Evolutionary conservation across 23 tunicate species (phyloP), one percentile per base, ranked within the genome.

Genomic region (Halocynthia aurantium): DNA sequence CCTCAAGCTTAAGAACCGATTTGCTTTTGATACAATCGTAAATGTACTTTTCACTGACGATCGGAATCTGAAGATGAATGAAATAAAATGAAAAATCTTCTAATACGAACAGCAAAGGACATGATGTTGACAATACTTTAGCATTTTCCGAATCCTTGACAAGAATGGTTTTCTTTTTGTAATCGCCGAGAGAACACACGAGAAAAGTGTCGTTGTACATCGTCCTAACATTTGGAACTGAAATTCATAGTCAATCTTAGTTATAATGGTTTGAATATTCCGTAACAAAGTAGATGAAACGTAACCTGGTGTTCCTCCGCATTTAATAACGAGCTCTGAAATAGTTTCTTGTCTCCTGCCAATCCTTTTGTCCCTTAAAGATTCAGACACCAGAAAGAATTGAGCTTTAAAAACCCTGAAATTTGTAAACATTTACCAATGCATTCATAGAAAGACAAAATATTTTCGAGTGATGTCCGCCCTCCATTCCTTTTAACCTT

Each of bases 271-370:
- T 31, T 31, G 44, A 31, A 31, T 31, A 31, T 31, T 31, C 44
- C 44, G 44, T 31, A 31, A 31, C 44, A 31, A 31, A 31, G 44
- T 31, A 31, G 44, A 31, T 31, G 44, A 31, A 31, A 31, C 44
- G 44, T 4, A 11, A 80, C 83, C 83, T 80, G 75, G 62, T 67
- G 52, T 80, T 67, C 75, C 75, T 13, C 75, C 83, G 31, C 57
- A 80, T 55, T 69, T 51, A 7, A 80, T 57, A 40, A 80, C 31
- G 17, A 80, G 20, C 52, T 80, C 83, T 8, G 73, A 53, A 60
- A 80, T 55, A 15, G 76, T 68, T 54, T 80, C 62, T 52, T 52
- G 62, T 52, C 69, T 80, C 10, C 61, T 61, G 5, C 83, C 83
- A 69, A 51, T 53, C 18, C 10, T 53, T 69, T 80, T 80, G 5